Evolutionary conservation across 64 coral and sea anemone genomes (phyloP), one percentile per base, ranked within the genome.

Genomic region (Montipora efflorescens): DNA sequence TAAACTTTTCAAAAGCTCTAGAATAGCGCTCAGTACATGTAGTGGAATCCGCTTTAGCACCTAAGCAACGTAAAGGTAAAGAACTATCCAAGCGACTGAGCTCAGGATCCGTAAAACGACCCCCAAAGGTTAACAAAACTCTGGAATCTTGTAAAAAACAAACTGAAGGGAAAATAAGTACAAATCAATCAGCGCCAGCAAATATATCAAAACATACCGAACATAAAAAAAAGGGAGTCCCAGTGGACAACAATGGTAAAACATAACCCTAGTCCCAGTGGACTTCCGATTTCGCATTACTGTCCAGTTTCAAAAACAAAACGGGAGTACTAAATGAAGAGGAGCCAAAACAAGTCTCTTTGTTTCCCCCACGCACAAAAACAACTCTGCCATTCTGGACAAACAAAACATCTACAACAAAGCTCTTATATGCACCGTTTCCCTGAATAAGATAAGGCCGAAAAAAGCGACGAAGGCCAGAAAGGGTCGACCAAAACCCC

Each of bases 321-420:
- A 90, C 88, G 4, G 83, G 53, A 49, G 59, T 87, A 47, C 67
- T 87, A 45, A 45, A 87, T 36, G 44, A 68, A 47, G 59, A 61
- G 18, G 83, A 87, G 22, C 83, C 83, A 87, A 87, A 87, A 48
- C 23, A 87, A 45, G 84, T 71, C 28, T 87, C 67, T 87, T 87
- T 87, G 46, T 87, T 74, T 8, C 18, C 67, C 18, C 84, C 84
- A 19, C 74, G 67, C 45, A 72, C 61, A 70, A 72, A 73, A 21
- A 87, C 67, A 36, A 74, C 58, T 47, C 47, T 49, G 23, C 84
- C 62, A 74, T 87, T 87, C 45, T 87, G 28, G 13, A 87, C 44
- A 87, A 72, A 87, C 43, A 45, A 87, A 71, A 76, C 36, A 75
- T 76, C 87, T 47, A 51, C 22, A 50, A 88, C 87, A 15, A 58